Evolutionary conservation across 2,113 vertebrate species (phyloP).

Genomic region (Choloepus hoffmanni): DNA sequence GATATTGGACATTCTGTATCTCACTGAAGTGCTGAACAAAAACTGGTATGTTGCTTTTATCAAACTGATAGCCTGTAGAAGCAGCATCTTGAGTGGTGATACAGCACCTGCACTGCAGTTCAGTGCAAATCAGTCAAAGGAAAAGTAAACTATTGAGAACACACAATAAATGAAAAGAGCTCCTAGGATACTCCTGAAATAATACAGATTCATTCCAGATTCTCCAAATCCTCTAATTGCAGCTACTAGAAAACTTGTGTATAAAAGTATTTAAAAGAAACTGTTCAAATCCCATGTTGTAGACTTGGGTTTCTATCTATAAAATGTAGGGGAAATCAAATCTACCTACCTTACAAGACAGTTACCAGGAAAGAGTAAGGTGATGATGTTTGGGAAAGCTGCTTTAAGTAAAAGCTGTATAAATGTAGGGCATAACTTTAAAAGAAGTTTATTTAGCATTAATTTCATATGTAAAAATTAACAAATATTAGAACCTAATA

Average conservation of each 20-base stretch:
- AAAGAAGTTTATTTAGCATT: conserved; percentile 19
- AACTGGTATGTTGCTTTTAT: background rate
- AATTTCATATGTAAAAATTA: background rate
- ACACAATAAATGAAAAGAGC: background rate
- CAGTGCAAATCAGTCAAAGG: background rate
- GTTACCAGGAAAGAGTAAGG: background rate
- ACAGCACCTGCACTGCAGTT: background rate
- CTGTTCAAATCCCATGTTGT: background rate
- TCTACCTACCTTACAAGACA: background rate
- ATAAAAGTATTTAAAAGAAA: background rate
- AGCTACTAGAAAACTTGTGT: background rate
- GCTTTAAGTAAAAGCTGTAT: conserved; percentile 15
- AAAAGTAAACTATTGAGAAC: background rate
- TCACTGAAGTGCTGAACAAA: background rate
- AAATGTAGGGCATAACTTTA: background rate
- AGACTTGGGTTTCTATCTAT: background rate
- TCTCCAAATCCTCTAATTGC: background rate
- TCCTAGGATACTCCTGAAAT: background rate
- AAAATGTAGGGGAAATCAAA: background rate
- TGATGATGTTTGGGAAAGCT: background rate
- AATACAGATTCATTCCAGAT: background rate
- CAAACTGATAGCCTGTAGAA: background rate
- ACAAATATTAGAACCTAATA: background rate
- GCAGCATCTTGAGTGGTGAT: background rate
- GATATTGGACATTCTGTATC: background rate